Conservation (phyloP, 1,140 invertebrate genomes). For the Microplitis mediator region DNA sequence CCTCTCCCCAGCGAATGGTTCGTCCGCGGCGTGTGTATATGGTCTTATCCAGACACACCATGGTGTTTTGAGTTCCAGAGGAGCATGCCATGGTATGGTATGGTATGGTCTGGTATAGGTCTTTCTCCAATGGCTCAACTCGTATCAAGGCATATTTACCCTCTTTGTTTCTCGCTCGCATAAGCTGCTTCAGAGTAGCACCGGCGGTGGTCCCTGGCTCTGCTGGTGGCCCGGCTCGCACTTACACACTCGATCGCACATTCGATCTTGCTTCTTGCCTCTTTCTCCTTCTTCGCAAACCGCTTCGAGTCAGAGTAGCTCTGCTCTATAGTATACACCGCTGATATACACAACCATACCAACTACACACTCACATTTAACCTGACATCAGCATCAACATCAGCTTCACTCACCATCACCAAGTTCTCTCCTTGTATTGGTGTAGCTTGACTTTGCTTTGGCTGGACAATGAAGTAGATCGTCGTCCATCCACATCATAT, state of each 20-base stretch:
- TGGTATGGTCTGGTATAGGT: neutral
- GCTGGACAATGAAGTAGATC: no score
- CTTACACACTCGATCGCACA: conserved; percentile 62
- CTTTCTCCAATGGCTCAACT: neutral
- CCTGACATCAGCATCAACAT: no score
- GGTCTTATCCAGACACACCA: neutral
- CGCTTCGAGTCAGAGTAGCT: conserved; percentile 32
- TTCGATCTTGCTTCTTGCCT: conserved; percentile 56
- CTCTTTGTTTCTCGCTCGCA: neutral
- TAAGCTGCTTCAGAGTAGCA: conserved; percentile 3
- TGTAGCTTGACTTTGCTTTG: no score
- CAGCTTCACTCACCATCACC: no score
- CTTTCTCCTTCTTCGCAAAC: conserved; percentile 10
- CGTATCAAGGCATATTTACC: neutral
- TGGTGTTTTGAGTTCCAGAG: neutral
- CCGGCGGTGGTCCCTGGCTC: conserved; percentile 58
- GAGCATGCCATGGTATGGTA: no score
- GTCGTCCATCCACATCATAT: no score
- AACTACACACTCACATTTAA: no score
- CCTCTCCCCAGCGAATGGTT: neutral
- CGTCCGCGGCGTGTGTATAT: neutral
- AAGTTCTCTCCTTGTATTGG: no score
- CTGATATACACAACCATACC: no score
- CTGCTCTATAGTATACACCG: no score
- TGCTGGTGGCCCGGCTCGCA: conserved; percentile 63